These are phyloP conservation scores for Agrilus planipennis DNA, from an alignment of 1,140 invertebrate genomes.

Conservation along the genomic window DNA sequence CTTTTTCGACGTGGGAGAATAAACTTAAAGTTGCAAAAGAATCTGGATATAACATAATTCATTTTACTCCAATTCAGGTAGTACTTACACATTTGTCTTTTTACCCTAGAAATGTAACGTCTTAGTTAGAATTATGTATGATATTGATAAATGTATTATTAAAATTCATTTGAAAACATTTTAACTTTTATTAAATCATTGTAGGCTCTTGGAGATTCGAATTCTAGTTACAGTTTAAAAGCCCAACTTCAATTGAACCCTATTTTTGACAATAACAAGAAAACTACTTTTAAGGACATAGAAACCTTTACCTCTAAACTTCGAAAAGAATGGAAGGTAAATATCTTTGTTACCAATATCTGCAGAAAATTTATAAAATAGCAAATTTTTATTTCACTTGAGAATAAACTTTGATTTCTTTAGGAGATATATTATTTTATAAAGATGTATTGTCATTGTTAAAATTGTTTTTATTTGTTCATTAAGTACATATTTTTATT, in stretches of 20 bases:
- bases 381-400: no score
- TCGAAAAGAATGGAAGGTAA: constrained; percentile 78
- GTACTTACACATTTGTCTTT: no score
- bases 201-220: constrained; percentile 82
- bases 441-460: no score
- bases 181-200: no score
- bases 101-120: no score
- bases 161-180: no score
- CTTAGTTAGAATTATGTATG: no score
- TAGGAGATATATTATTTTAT: no score
- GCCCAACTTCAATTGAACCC: constrained; percentile 81
- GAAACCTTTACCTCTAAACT: constrained; percentile 68
- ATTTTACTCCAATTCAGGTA: constrained; percentile 93
- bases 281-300: constrained; percentile 58
- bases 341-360: constrained; percentile 7
- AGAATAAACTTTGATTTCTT: no score
- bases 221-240: constrained; percentile 83
- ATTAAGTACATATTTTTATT: constrained; percentile 9
- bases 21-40: constrained; percentile 79
- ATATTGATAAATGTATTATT: no score
- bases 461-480: no score
- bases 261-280: constrained; percentile 43
- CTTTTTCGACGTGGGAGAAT: constrained; percentile 75
- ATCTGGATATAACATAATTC: constrained; percentile 91
- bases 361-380: no score